Evolutionary conservation across 2,797 vertebrate genomes (phyloP), one percentile per base, ranked within the genome.

Genomic region (Euphonia xanthogaster): DNA sequence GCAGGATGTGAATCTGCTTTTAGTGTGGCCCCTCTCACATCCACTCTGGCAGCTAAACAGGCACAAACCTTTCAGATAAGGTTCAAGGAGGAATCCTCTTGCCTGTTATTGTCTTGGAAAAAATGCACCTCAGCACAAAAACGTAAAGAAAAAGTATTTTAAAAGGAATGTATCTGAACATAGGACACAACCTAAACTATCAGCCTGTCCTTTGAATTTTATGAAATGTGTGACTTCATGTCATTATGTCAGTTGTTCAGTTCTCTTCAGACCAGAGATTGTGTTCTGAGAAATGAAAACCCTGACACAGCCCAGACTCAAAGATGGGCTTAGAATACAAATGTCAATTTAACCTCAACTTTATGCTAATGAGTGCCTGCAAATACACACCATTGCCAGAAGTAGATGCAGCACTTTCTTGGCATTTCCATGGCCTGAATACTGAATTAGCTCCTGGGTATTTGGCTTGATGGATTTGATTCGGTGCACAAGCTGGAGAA

Each of bases 391-490:
- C 48, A 9, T 3, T 68, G 66, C 48, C 60, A 75, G 74, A 62
- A 85, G 58, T 3, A 93, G 48, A 91, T 78, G 60, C 80, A 58
- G 53, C 58, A 78, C 87, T 95, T 95, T 72, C 93, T 55, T 95
- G 92, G 77, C 88, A 44, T 77, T 96, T 97, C 79, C 45, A 94
- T 65, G 96, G 98, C 71, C 96, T 94, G 85, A 98, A 99, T 35
- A 99, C 98, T 47, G 98, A 99, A 97, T 97, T 97, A 74, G 94
- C 94, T 95, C 90, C 97, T 50, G 98, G 96, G 65, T 98, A 98
- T 89, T 90, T 97, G 70, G 90, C 92, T 84, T 95, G 95, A 61
- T 95, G 96, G 57, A 98, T 82, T 4, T 84, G 92, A 62, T 98
- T 96, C 45, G 94, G 93, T 21, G 98, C 97, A 74, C 9, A 84